These are phyloP conservation scores for Cyrtonyx montezumae DNA, from an alignment of 2,113 vertebrate species.

Conservation along the genomic window DNA sequence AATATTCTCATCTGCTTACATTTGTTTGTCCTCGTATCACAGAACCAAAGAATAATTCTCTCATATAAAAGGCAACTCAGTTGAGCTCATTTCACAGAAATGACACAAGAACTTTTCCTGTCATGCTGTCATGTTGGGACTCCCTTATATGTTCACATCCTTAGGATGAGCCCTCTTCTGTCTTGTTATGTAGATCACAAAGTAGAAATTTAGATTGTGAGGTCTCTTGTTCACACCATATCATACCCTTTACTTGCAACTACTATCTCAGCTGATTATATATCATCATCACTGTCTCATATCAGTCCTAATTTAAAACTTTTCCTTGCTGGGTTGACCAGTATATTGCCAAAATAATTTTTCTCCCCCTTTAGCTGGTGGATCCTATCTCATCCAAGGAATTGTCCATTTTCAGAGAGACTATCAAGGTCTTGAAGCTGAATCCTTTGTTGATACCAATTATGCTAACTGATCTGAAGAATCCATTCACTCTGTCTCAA, in stretches of 20 bases:
- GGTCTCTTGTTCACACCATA: neutral
- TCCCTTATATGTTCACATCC: neutral
- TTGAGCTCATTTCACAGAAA: neutral
- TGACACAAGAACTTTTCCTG: neutral
- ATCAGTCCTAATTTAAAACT: neutral
- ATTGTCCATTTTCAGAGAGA: neutral
- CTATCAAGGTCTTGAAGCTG: neutral
- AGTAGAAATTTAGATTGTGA: neutral
- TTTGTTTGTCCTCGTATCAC: neutral
- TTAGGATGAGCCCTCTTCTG: neutral
- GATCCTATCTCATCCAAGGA: neutral
- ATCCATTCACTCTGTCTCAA: neutral
- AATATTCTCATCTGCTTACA: neutral
- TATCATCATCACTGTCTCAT: neutral
- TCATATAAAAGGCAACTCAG: neutral
- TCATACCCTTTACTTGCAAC: neutral
- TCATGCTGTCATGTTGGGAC: neutral
- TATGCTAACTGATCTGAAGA: neutral
- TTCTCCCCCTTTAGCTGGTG: fast-evolving
- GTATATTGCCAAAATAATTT: neutral
- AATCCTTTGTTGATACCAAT: neutral
- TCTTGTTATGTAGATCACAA: neutral
- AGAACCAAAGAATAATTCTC: neutral
- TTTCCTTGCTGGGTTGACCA: neutral
- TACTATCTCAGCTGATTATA: neutral